These are phyloP conservation scores for Kradibia gibbosae DNA, from an alignment of 1,140 invertebrate species.

Conservation along the genomic window DNA sequence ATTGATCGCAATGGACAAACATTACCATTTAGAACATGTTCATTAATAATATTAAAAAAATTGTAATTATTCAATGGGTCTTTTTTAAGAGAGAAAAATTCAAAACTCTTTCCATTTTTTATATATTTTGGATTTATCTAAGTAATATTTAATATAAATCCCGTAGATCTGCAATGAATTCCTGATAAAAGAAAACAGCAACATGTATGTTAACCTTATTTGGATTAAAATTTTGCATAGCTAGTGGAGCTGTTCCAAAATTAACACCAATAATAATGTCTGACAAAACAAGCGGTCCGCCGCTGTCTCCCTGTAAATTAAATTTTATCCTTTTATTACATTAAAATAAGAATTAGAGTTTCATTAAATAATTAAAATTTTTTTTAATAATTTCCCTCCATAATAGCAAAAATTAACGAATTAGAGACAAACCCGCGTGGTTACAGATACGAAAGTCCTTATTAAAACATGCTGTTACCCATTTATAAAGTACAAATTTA, in stretches of 20 bases:
- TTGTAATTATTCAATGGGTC: no score
- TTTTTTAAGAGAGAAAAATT: no score
- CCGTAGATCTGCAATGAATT: not conserved
- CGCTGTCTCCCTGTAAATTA: conserved; percentile 7
- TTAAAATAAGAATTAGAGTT: no score
- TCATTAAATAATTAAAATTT: not conserved
- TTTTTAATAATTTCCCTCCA: not conserved
- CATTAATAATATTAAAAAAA: no score
- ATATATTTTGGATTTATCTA: not conserved
- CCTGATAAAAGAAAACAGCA: not conserved
- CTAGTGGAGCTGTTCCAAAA: not conserved
- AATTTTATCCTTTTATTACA: not conserved
- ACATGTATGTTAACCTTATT: not conserved
- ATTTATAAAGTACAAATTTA: no score
- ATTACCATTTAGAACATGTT: no score
- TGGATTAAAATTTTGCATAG: not conserved
- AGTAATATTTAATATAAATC: not conserved
- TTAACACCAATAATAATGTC: not conserved
- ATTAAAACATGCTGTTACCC: no score
- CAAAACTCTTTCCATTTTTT: no score
- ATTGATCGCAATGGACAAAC: no score
- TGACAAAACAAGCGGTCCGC: not conserved
- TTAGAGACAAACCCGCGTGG: no score
- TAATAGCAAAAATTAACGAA: not conserved
- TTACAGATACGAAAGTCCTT: no score